phyloP scores from a whole-genome alignment of 2,888 invertebrate genomes.

The Heliconius ethilla region DNA sequence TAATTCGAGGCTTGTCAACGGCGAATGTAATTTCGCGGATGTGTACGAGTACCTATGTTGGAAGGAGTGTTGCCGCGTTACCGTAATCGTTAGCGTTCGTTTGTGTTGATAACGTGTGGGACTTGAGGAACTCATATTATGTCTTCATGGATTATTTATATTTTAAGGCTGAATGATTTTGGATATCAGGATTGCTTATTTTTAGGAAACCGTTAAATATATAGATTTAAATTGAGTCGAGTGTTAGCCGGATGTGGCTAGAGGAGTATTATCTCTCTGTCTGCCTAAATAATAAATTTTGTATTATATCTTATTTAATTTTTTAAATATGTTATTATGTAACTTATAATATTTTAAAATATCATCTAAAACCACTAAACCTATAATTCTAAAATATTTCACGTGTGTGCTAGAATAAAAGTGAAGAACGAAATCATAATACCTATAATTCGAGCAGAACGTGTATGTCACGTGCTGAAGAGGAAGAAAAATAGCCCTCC shows the following conservation, averaged over 20 bases:
- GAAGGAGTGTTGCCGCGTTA: constrained; percentile 69
- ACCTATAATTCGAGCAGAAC: not conserved
- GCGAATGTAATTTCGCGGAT: constrained; percentile 71
- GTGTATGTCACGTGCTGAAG: constrained; percentile 6
- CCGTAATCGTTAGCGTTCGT: constrained; percentile 65
- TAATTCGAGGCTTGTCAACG: constrained; percentile 79
- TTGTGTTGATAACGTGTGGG: constrained; percentile 44
- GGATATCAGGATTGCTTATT: not conserved
- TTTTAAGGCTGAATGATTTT: not conserved
- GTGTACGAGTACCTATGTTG: constrained; percentile 57
- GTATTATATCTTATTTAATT: no score
- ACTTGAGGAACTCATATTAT: constrained; percentile 5
- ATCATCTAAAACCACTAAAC: not conserved
- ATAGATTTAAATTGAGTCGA: not conserved
- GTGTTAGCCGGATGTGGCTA: no score
- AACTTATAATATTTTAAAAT: no score
- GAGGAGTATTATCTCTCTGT: not conserved
- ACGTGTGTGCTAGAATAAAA: not conserved
- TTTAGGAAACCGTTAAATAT: not conserved
- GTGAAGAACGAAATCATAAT: not conserved
- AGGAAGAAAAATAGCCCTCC: not conserved
- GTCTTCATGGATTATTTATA: constrained; percentile 16
- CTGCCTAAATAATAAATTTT: no score
- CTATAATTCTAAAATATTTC: not conserved
- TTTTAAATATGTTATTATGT: no score